Evolutionary conservation across 2,888 invertebrate genomes (phyloP).

Genomic region (Andricus quercusramuli): DNA sequence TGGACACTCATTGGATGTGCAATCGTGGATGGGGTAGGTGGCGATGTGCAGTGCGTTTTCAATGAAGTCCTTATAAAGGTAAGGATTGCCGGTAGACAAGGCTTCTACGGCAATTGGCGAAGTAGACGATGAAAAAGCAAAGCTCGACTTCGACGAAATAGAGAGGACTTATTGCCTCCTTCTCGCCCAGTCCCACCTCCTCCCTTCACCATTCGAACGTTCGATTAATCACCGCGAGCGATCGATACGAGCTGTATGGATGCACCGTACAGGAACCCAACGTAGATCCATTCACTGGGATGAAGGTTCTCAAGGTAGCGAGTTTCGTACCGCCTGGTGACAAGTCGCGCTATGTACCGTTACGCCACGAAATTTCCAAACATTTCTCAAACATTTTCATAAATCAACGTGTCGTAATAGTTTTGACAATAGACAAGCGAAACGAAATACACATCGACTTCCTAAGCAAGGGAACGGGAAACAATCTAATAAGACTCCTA

Average conservation of each 20-base stretch:
- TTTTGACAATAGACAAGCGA: conserved; percentile 15
- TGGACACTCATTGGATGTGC: conserved; percentile 50
- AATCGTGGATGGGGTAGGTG: conserved; percentile 45
- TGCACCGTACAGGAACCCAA: conserved; percentile 42
- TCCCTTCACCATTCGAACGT: conserved; percentile 6
- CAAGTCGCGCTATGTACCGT: conserved; percentile 28
- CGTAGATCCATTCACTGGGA: conserved; percentile 35
- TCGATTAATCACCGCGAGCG: conserved; percentile 42
- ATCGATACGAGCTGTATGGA: conserved; percentile 31
- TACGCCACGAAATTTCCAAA: conserved; percentile 5
- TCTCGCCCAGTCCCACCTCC: conserved; percentile 22
- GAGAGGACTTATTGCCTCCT: conserved; percentile 45
- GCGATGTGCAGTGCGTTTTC: conserved; percentile 60
- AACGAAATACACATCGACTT: neutral
- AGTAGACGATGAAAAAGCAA: conserved; percentile 46
- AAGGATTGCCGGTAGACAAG: conserved; percentile 53
- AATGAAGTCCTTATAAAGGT: conserved; percentile 71
- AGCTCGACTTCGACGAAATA: conserved; percentile 42
- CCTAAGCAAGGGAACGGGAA: neutral
- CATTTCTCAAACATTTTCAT: conserved; percentile 29
- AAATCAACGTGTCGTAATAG: conserved; percentile 27
- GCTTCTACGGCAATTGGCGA: conserved; percentile 46
- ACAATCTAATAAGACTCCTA: neutral
- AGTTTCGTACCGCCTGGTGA: conserved; percentile 31
- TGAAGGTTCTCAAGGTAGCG: conserved; percentile 31